Evolutionary conservation across 2,888 invertebrate genomes (phyloP).

Genomic region (Drosophila monieri): DNA sequence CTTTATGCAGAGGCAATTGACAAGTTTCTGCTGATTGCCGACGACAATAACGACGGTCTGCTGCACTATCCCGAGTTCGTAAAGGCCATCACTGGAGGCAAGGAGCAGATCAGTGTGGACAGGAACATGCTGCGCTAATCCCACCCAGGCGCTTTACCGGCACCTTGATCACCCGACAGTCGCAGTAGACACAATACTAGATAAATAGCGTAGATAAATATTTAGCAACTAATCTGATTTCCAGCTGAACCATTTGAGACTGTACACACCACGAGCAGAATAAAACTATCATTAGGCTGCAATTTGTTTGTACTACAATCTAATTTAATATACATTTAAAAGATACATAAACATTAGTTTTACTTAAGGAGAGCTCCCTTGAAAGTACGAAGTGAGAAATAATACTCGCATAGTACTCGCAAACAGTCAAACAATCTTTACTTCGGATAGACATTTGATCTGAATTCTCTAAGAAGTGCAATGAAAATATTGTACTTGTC

Average conservation of each 20-base stretch:
- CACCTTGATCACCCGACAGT: slow-evolving; percentile 1
- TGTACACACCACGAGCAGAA: slow-evolving; percentile 52
- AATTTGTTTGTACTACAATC: slow-evolving; percentile 64
- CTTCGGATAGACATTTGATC: too few relatives aligned
- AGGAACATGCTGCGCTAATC: slow-evolving; percentile 56
- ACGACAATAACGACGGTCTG: slow-evolving; percentile 93
- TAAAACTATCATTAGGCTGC: slow-evolving; percentile 37
- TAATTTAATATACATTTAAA: slow-evolving; percentile 41
- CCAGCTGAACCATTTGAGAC: slow-evolving; percentile 65
- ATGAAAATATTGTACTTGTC: neutral
- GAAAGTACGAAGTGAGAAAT: neutral
- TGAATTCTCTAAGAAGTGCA: too few relatives aligned
- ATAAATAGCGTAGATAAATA: slow-evolving; percentile 46
- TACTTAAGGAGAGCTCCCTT: neutral
- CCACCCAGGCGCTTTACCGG: neutral
- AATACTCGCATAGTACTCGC: neutral
- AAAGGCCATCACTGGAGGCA: slow-evolving; percentile 76
- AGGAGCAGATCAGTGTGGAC: slow-evolving; percentile 58
- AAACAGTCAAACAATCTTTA: neutral
- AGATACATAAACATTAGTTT: slow-evolving; percentile 20
- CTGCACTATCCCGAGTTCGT: slow-evolving; percentile 93
- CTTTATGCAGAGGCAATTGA: slow-evolving; percentile 91
- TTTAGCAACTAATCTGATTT: slow-evolving; percentile 46
- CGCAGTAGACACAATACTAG: slow-evolving; percentile 53
- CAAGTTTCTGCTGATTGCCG: slow-evolving; percentile 92